Evolutionary conservation across 1,140 invertebrate species (phyloP).

Genomic region (Chlorops oryzae): DNA sequence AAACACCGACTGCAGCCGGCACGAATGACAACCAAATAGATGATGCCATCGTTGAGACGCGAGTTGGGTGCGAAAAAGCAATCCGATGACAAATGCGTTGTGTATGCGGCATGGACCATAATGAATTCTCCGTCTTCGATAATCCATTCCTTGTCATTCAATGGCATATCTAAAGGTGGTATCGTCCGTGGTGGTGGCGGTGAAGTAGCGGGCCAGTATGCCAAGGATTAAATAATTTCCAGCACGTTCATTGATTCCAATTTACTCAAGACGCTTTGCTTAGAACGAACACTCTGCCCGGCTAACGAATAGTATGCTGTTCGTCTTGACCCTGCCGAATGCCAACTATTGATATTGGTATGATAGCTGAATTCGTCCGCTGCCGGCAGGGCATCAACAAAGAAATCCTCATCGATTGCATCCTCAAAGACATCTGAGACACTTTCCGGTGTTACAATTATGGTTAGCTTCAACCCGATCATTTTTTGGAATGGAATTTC

Average conservation of each 20-base stretch:
- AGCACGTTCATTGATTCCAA: conserved; percentile 35
- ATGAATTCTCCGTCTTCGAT: conserved; percentile 80
- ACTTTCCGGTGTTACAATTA: too few species aligned
- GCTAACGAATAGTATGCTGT: conserved; percentile 70
- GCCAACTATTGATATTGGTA: conserved; percentile 68
- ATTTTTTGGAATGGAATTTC: not conserved
- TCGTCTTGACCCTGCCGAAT: conserved; percentile 65
- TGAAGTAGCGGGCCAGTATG: conserved; percentile 57
- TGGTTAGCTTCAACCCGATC: not conserved
- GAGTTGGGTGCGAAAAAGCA: conserved; percentile 78
- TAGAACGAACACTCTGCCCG: conserved; percentile 47
- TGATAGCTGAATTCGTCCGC: conserved; percentile 29
- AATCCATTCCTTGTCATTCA: conserved; percentile 56
- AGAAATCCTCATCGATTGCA: too few species aligned
- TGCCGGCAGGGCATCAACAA: not conserved
- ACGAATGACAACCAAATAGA: conserved; percentile 80
- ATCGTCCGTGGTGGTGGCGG: conserved; percentile 70
- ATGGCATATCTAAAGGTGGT: conserved; percentile 57
- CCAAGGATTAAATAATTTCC: too few species aligned
- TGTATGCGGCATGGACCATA: conserved; percentile 80
- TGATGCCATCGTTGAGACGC: conserved; percentile 78
- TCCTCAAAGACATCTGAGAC: too few species aligned
- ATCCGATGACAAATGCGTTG: conserved; percentile 80
- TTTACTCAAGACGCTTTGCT: conserved; percentile 26
- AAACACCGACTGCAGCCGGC: conserved; percentile 67